phyloP scores from a whole-genome alignment of 2,797 vertebrate species.

The Calcarius lapponicus region DNA sequence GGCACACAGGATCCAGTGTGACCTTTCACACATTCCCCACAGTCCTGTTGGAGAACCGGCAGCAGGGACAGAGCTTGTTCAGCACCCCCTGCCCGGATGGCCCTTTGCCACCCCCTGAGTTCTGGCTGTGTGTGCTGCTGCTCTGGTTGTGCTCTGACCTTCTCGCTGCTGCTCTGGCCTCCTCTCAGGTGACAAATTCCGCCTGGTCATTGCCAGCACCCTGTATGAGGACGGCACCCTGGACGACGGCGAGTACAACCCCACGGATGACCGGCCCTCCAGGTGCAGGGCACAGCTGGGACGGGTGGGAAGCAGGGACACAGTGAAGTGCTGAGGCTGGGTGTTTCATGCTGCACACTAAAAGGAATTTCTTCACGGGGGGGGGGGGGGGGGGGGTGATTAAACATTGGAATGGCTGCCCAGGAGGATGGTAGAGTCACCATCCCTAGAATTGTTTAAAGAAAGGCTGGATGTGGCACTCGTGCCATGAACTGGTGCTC shows the following conservation, averaged over 20 bases:
- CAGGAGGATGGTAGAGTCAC: neutral
- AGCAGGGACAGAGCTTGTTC: neutral
- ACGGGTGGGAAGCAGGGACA: accelerated
- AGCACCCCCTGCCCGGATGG: neutral
- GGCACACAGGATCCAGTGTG: neutral
- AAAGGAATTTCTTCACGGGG: neutral
- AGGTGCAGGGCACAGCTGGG: slow-evolving; percentile 71
- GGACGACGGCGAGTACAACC: slow-evolving; percentile 97
- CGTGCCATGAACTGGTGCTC: accelerated
- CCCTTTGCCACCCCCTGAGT: neutral
- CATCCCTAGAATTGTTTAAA: neutral
- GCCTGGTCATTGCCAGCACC: slow-evolving; percentile 95
- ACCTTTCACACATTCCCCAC: accelerated
- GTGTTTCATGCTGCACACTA: neutral
- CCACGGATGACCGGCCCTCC: slow-evolving; percentile 93
- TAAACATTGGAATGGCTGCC: neutral
- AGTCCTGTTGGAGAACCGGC: neutral
- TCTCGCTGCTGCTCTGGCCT: neutral
- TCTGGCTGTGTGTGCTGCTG: neutral
- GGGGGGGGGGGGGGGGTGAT: no score
- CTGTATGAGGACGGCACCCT: slow-evolving; percentile 96
- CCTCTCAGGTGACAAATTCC: slow-evolving; percentile 91
- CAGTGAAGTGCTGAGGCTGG: neutral
- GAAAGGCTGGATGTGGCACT: neutral
- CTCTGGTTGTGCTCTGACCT: accelerated